phyloP scores from a whole-genome alignment of 1,140 invertebrate species.

The Drosophila grimshawi region DNA sequence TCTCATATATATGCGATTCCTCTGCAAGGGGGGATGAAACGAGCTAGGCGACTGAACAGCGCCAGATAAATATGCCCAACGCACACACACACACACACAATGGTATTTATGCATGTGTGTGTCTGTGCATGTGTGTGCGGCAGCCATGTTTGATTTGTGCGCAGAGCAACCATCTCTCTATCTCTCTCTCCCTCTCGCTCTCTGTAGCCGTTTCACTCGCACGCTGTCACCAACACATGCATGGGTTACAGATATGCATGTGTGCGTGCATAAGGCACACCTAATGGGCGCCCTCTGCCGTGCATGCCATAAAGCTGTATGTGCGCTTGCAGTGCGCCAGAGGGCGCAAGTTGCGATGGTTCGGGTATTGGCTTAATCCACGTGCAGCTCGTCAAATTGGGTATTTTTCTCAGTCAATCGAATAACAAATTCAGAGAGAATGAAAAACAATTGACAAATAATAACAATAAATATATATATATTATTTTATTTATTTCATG shows the following conservation, averaged over 20 bases:
- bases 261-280: conserved; percentile 46
- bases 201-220: conserved; percentile 17
- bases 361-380: conserved; percentile 38
- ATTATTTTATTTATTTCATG: background rate
- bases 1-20: background rate
- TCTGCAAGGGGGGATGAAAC: conserved; percentile 25
- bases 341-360: conserved; percentile 43
- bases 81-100: conserved; percentile 5
- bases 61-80: conserved; percentile 33
- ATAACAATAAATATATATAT: background rate
- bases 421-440: background rate
- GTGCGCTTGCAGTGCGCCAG: conserved; percentile 31
- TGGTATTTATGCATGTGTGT: too few species aligned
- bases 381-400: background rate
- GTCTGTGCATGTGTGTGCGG: conserved; percentile 3
- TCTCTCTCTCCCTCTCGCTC: background rate
- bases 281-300: conserved; percentile 42
- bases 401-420: conserved; percentile 6
- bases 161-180: conserved; percentile 18
- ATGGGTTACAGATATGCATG: background rate
- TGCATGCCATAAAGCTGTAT: background rate
- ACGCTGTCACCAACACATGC: conserved; percentile 29
- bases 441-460: background rate
- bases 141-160: conserved; percentile 47
- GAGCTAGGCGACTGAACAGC: background rate